Conservation (phyloP, 2,888 invertebrate species). For the Onthophagus sagittarius region DNA sequence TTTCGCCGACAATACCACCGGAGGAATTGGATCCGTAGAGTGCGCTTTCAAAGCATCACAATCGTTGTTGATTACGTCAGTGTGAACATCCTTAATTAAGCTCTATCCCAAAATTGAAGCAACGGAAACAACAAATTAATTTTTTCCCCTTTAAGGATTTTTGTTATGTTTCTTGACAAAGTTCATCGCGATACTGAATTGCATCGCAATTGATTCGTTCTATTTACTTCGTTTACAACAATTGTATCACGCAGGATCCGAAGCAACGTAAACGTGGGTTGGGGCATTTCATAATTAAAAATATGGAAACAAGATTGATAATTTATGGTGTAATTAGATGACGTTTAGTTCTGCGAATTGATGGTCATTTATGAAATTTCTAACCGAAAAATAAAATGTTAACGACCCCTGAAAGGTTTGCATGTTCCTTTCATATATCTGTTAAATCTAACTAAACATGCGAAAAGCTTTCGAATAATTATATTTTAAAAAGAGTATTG, state of each 20-base stretch:
- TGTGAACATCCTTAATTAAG: slow-evolving; percentile 76
- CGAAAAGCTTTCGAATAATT: not conserved
- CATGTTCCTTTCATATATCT: not conserved
- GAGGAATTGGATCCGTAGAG: slow-evolving; percentile 65
- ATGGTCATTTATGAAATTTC: no score
- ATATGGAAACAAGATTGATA: not conserved
- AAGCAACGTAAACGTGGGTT: not conserved
- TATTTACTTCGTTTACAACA: not conserved
- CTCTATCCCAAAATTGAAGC: slow-evolving; percentile 54
- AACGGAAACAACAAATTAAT: not conserved
- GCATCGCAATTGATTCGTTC: not conserved
- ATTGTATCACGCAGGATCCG: not conserved
- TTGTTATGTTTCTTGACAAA: not conserved
- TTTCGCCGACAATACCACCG: slow-evolving; percentile 66
- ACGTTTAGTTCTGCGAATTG: no score
- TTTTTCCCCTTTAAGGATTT: not conserved
- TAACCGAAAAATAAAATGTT: not conserved
- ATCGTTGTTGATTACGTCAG: slow-evolving; percentile 72
- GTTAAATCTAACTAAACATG: not conserved
- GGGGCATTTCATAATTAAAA: not conserved
- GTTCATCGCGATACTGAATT: not conserved
- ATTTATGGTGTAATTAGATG: not conserved
- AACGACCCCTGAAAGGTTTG: not conserved
- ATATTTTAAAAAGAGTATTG: not conserved
- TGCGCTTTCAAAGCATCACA: slow-evolving; percentile 65